Base-by-base conservation (phyloP, 1,140 invertebrate species). In the Philotrypesis tridentata region DNA sequence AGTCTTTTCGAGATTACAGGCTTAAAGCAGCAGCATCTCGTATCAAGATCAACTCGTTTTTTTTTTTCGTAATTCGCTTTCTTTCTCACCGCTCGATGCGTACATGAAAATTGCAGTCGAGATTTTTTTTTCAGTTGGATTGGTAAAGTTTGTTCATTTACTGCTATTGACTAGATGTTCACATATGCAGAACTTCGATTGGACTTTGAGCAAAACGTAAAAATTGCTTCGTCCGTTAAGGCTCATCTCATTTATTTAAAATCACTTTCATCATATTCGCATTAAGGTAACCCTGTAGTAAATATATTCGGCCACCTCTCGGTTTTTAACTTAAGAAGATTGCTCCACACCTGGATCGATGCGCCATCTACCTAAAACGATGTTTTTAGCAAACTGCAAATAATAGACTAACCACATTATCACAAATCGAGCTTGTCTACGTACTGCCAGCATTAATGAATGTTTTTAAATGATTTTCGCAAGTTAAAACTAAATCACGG, bases 251-350 rank as follows among this genome's bases (percentile, higher is more conserved):
- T 48, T 80, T 67, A 74, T 80, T 80, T 68, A 23, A 70, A 68
- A 81, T 73, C 61, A 80, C 79, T 80, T 80, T 80, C 79, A 68
- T 67, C 23, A 8, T 73, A 73, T 80, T 74, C 37, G 67, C 67
- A 40, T 74, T 31, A 68, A 80, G 61, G 27, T 74, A 80, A 80
- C 78, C 78, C 68, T 72, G 67, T 79, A 79, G 40, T n/a, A 27
- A n/a, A 65, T 80, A 27, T 11, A 33, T 63, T 80, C 55, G 60
- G 33, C 33, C 33, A 80, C 61, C 74, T 73, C 65, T 43, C 78
- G 63, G 33, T 78, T 70, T 78, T n/a, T 55, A 27, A 21, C 7
- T 6, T n/a, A 55, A 8, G 0, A 65, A 76, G 6, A 21, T 8
- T 3, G n/a, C n/a, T n/a, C n/a, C n/a, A n/a, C n/a, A n/a, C n/a